Conservation (phyloP, 2,113 vertebrate species). For the Corydoras sp. region DNA sequence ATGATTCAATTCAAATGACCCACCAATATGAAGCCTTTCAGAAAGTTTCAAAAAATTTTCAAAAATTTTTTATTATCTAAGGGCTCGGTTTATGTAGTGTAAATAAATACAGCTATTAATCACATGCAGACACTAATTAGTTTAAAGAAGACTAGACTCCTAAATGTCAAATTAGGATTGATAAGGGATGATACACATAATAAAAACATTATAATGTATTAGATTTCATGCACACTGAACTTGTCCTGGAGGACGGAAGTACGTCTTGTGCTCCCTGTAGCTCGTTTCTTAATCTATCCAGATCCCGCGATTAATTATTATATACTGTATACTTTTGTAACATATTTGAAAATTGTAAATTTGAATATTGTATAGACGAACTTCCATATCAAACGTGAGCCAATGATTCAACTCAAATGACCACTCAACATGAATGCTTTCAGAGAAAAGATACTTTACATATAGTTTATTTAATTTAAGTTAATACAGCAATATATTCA, state of each 20-base stretch:
- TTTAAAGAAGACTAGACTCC: too few relatives aligned
- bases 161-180: not conserved
- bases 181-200: conserved; percentile 2
- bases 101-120: too few relatives aligned
- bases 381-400: not conserved
- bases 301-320: not conserved
- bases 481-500: too few relatives aligned
- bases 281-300: not conserved
- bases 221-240: not conserved
- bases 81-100: too few relatives aligned
- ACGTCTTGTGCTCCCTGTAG: not conserved
- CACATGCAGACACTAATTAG: too few relatives aligned
- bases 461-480: not conserved
- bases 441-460: not conserved
- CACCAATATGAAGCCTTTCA: too few relatives aligned
- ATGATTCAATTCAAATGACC: not conserved
- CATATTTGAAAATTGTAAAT: not conserved
- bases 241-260: conserved; percentile 29
- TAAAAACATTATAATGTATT: not conserved
- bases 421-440: too few relatives aligned
- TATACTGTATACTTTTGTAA: not conserved
- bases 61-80: too few relatives aligned
- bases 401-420: not conserved
- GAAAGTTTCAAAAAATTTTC: too few relatives aligned
- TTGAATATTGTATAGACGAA: not conserved